Conservation (phyloP, 1,140 invertebrate species). For the Eubasilissa regina region DNA sequence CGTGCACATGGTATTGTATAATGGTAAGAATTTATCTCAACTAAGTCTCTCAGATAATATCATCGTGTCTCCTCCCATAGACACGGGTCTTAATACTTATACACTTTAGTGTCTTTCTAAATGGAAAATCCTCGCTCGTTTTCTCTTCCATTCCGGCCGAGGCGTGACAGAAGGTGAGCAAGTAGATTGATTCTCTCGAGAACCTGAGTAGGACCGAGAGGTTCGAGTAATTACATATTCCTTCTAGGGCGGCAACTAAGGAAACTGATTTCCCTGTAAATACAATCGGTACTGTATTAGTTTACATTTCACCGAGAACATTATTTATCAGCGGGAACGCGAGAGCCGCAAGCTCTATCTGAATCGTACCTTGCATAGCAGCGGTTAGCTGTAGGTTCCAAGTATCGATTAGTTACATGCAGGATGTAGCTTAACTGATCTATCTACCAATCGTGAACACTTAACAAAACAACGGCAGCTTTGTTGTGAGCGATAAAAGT, state of each 20-base stretch:
- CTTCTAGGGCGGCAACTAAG: not conserved
- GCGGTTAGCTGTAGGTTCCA: no score
- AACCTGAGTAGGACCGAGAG: not conserved
- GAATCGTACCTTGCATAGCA: not conserved
- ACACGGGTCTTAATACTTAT: no score
- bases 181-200: constrained; percentile 14
- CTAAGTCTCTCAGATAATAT: no score
- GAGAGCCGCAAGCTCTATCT: not conserved
- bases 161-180: not conserved
- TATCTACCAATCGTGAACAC: no score
- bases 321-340: constrained; percentile 11
- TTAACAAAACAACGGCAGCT: not conserved
- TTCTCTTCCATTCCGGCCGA: not conserved
- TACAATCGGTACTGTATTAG: constrained; percentile 13
- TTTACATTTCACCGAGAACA: constrained; percentile 11
- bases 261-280: constrained; percentile 26
- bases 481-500: not conserved
- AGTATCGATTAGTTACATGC: no score
- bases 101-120: no score
- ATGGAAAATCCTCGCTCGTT: no score
- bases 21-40: no score
- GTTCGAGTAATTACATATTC: constrained; percentile 22
- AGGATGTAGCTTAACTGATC: no score
- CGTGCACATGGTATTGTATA: no score
- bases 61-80: no score